These are phyloP conservation scores for Lineus longissimus DNA, from an alignment of 1,140 invertebrate species.

Conservation along the genomic window DNA sequence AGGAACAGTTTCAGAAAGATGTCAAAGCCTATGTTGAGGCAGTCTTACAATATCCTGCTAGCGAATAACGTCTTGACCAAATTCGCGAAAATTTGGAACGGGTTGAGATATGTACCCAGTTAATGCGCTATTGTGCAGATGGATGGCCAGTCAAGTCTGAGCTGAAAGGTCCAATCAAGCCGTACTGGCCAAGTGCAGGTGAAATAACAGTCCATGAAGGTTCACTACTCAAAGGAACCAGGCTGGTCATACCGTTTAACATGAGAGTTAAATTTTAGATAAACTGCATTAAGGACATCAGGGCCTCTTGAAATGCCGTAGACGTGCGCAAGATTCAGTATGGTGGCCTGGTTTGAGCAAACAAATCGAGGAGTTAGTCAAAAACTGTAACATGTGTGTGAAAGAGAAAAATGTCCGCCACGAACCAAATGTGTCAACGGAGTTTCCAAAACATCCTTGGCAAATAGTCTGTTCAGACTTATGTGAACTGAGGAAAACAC, in stretches of 20 bases:
- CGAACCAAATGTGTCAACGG: neutral
- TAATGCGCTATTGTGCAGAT: too few species aligned
- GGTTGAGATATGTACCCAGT: too few species aligned
- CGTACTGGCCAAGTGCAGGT: neutral
- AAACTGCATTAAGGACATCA: neutral
- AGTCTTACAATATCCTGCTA: too few species aligned
- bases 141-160: too few species aligned
- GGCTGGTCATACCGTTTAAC: neutral
- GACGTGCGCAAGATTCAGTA: neutral
- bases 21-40: too few species aligned
- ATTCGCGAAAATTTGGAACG: too few species aligned
- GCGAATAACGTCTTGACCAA: too few species aligned
- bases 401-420: neutral
- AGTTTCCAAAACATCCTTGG: slow-evolving; percentile 15
- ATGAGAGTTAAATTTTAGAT: neutral
- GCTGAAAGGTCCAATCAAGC: too few species aligned
- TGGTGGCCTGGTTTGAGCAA: neutral
- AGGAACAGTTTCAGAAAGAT: too few species aligned
- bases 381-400: neutral
- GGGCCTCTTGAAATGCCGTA: neutral
- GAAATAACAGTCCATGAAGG: neutral
- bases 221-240: neutral
- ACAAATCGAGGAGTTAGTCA: slow-evolving; percentile 2
- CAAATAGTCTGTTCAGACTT: slow-evolving; percentile 17
- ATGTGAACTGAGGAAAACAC: slow-evolving; percentile 11